Conservation (phyloP, 2,888 invertebrate species). For the Apoderus coryli region DNA sequence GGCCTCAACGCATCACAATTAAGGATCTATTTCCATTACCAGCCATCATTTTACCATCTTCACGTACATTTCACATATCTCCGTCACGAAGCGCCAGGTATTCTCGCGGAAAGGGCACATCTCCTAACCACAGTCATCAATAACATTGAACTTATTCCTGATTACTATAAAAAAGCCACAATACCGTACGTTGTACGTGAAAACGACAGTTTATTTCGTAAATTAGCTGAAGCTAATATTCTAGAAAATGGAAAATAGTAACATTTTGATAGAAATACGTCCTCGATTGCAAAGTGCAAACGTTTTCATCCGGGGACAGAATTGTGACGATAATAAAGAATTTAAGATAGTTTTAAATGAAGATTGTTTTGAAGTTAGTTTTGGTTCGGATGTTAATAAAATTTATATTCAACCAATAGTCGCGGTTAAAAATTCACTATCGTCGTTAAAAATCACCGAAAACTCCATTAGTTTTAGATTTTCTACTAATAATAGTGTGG, state of each 20-base stretch:
- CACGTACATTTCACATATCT: conserved; percentile 86
- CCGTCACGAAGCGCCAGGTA: conserved; percentile 67
- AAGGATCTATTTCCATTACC: conserved; percentile 84
- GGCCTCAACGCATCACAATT: conserved; percentile 53
- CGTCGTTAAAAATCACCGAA: conserved; percentile 23
- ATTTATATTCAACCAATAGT: conserved; percentile 14
- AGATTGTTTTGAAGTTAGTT: conserved; percentile 17
- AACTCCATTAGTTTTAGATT: conserved; percentile 28
- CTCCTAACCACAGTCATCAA: conserved; percentile 76
- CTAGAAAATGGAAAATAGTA: conserved; percentile 27
- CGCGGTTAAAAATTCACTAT: conserved; percentile 23
- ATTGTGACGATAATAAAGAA: conserved; percentile 28
- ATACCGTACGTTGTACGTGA: conserved; percentile 69
- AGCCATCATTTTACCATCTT: conserved; percentile 92
- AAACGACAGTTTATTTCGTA: conserved; percentile 54
- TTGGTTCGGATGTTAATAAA: conserved; percentile 20
- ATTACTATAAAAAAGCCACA: conserved; percentile 74
- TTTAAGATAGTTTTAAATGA: conserved; percentile 14
- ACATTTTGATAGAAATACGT: conserved; percentile 42
- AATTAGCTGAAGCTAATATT: conserved; percentile 44
- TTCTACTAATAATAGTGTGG: conserved; percentile 21
- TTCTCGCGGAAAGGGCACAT: conserved; percentile 74
- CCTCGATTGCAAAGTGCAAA: conserved; percentile 45
- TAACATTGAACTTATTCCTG: conserved; percentile 67
- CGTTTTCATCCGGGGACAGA: too few relatives aligned